These are phyloP conservation scores for Labeo rohita DNA, from an alignment of 2,113 vertebrate genomes.

Conservation along the genomic window DNA sequence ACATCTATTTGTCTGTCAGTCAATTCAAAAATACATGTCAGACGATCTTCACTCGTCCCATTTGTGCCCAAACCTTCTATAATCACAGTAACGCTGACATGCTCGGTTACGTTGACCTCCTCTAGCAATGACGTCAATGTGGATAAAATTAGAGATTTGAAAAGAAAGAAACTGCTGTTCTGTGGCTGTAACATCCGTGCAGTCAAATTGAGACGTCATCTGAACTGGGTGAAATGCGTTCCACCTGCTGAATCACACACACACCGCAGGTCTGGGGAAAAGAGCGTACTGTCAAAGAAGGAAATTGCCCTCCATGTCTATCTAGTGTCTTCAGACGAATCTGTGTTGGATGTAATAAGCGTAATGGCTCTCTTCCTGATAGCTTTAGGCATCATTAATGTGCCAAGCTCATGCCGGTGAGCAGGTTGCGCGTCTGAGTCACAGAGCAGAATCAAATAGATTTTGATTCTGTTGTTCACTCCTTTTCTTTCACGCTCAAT, in stretches of 20 bases:
- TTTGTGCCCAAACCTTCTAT: not conserved
- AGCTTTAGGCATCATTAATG: conserved; percentile 40
- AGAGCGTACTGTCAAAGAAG: conserved; percentile 26
- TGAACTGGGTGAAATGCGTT: conserved; percentile 29
- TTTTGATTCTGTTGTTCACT: not conserved
- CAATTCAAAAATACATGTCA: not conserved
- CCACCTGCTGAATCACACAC: conserved; percentile 39
- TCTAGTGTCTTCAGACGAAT: conserved; percentile 19
- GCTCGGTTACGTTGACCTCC: not conserved
- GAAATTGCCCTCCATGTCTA: conserved; percentile 44
- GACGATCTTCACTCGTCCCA: not conserved
- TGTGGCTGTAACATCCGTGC: not conserved
- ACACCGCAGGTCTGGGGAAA: conserved; percentile 5
- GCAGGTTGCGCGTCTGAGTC: conserved; percentile 34
- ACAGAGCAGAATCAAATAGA: not conserved
- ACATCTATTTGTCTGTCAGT: not conserved
- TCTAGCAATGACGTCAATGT: conserved; percentile 31
- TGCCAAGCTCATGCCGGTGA: conserved; percentile 43
- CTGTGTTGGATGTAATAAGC: conserved; percentile 47
- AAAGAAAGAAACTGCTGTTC: conserved; percentile 18
- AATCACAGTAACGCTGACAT: not conserved
- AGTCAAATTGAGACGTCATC: conserved; percentile 40
- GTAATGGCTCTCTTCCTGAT: conserved; percentile 47
- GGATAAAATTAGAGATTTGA: conserved; percentile 47
- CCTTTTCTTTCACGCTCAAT: not conserved